phyloP scores from a whole-genome alignment of 37 sponge, comb jelly and placozoan genomes.

The Petrosia ficiformis region DNA sequence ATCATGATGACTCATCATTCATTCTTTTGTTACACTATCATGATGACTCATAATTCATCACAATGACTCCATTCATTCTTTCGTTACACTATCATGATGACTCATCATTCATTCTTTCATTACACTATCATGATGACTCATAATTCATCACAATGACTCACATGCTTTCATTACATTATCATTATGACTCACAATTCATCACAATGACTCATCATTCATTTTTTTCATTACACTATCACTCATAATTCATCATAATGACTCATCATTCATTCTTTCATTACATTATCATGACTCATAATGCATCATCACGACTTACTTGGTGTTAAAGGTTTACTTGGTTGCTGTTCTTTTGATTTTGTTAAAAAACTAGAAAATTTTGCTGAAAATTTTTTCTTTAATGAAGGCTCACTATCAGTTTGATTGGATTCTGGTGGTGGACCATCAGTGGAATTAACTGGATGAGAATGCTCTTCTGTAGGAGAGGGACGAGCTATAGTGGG shows the following conservation, averaged over 20 bases:
- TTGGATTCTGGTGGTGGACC: background rate
- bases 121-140: too few relatives aligned
- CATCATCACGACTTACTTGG: conserved; percentile 1
- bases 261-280: background rate
- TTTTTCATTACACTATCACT: too few relatives aligned
- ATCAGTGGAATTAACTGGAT: background rate
- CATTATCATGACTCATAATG: background rate
- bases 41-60: too few relatives aligned
- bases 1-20: too few relatives aligned
- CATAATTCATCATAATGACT: background rate
- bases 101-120: background rate
- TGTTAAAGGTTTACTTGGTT: background rate
- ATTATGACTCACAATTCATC: background rate
- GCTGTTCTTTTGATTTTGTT: conserved; percentile 6
- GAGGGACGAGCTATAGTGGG: background rate
- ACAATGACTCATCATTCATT: background rate
- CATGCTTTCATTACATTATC: too few relatives aligned
- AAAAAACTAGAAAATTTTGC: conserved; percentile 35
- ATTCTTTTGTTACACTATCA: too few relatives aligned
- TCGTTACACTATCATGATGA: too few relatives aligned
- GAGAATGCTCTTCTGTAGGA: background rate
- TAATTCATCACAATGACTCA: too few relatives aligned
- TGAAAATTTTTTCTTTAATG: conserved; percentile 33
- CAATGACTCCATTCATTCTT: too few relatives aligned
- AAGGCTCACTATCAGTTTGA: background rate